Percentiles rank a stretch among this genome's conserved stretches.
These are phyloP conservation scores for Bos javanicus DNA, from an alignment of 2,113 vertebrate genomes.

Conservation along the genomic window DNA sequence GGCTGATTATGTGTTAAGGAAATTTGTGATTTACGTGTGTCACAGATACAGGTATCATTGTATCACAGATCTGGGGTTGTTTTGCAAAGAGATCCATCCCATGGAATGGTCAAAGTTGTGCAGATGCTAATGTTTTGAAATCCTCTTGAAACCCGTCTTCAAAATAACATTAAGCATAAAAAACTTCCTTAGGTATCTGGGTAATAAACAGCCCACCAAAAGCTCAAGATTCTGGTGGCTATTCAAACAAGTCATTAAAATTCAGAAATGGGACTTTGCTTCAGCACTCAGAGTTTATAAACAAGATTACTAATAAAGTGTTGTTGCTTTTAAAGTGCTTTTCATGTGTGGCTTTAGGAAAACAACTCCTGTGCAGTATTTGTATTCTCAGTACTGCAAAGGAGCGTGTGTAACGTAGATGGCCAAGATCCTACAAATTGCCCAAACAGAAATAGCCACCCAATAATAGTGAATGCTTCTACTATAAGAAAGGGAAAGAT, in stretches of 20 bases:
- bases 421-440: background rate
- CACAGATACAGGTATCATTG: background rate
- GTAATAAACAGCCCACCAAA: background rate
- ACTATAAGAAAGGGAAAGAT: background rate
- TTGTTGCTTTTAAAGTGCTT: background rate
- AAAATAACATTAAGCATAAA: background rate
- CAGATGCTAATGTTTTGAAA: background rate
- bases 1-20: background rate
- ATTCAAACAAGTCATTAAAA: constrained; percentile 7
- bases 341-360: background rate
- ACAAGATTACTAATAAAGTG: background rate
- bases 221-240: background rate
- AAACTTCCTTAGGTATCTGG: background rate
- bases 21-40: background rate
- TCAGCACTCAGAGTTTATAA: background rate
- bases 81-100: background rate
- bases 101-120: background rate
- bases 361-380: background rate
- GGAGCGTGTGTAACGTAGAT: background rate
- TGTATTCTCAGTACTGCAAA: background rate
- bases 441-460: background rate
- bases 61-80: background rate
- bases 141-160: background rate
- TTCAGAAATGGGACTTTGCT: background rate
- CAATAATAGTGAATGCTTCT: background rate